A percentile compares a stretch with the other conserved stretches of the same genome.
phyloP scores from a whole-genome alignment of 2,797 vertebrate genomes.

The Hydrophis major region DNA sequence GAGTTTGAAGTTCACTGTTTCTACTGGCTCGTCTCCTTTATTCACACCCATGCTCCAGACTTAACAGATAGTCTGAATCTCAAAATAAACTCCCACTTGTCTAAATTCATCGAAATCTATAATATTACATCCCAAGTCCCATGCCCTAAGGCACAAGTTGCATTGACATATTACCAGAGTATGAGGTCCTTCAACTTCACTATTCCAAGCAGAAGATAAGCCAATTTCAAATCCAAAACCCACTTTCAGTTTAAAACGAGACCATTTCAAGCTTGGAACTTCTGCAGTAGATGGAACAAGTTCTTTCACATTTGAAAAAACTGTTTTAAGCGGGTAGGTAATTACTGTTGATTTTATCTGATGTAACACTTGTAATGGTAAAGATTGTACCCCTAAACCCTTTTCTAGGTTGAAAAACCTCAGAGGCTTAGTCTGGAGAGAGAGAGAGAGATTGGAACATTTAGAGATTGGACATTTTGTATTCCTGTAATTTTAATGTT shows the following conservation, averaged over 20 bases:
- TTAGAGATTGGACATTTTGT: background rate
- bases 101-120: no score
- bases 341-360: conserved; percentile 33
- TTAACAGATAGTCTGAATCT: no score
- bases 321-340: background rate
- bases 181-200: background rate
- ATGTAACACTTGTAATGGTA: conserved; percentile 58
- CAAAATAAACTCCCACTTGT: no score
- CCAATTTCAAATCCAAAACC: background rate
- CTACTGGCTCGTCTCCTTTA: no score
- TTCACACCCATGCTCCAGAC: no score
- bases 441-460: conserved; percentile 7
- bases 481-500: background rate
- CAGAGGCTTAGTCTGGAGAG: conserved; percentile 61
- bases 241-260: background rate
- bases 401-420: conserved; percentile 54
- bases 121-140: no score
- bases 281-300: background rate
- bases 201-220: background rate
- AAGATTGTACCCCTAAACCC: conserved; percentile 57
- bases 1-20: no score
- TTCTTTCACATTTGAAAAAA: background rate
- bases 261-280: background rate
- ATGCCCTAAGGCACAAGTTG: background rate
- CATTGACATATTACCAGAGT: background rate